These are phyloP conservation scores for Drosophila hydei DNA, from an alignment of 1,140 invertebrate genomes.

Conservation along the genomic window DNA sequence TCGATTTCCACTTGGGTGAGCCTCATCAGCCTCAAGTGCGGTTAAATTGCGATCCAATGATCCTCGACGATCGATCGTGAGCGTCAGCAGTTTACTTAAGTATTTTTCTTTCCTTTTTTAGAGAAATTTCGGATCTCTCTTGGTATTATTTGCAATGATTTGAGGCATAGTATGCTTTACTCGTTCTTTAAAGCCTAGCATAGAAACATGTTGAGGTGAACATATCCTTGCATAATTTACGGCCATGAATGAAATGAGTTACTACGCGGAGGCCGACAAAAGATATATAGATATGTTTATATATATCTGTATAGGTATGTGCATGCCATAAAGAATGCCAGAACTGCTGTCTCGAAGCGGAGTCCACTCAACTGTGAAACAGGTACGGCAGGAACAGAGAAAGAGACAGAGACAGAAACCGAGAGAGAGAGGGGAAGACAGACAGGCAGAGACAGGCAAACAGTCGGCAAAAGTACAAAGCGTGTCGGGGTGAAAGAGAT, in stretches of 20 bases:
- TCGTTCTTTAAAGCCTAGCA: conserved; percentile 17
- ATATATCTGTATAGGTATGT: conserved; percentile 30
- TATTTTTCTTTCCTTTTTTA: conserved; percentile 20
- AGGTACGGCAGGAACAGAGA: conserved; percentile 58
- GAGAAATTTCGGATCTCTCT: background rate
- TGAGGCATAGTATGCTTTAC: background rate
- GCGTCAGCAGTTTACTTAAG: conserved; percentile 67
- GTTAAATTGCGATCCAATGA: conserved; percentile 31
- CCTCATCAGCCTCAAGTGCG: conserved; percentile 37
- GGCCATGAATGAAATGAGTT: conserved; percentile 74
- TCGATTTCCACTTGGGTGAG: conserved; percentile 67
- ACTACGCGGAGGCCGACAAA: conserved; percentile 71
- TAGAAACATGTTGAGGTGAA: conserved; percentile 21
- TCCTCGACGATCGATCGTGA: conserved; percentile 40
- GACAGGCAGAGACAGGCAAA: conserved; percentile 39
- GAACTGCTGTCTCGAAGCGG: conserved; percentile 31
- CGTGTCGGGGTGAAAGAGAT: conserved; percentile 64
- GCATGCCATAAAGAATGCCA: conserved; percentile 65
- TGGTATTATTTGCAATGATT: background rate
- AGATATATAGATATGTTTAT: conserved; percentile 42
- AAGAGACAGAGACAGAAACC: conserved; percentile 28
- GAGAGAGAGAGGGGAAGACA: conserved; percentile 39
- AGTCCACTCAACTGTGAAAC: conserved; percentile 77
- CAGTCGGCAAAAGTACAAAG: conserved; percentile 77
- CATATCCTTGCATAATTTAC: conserved; percentile 71